Percentiles rank a stretch among this genome's conserved stretches.
Evolutionary conservation across 2,113 vertebrate species (phyloP).

Genomic region (Shinisaurus crocodilurus): DNA sequence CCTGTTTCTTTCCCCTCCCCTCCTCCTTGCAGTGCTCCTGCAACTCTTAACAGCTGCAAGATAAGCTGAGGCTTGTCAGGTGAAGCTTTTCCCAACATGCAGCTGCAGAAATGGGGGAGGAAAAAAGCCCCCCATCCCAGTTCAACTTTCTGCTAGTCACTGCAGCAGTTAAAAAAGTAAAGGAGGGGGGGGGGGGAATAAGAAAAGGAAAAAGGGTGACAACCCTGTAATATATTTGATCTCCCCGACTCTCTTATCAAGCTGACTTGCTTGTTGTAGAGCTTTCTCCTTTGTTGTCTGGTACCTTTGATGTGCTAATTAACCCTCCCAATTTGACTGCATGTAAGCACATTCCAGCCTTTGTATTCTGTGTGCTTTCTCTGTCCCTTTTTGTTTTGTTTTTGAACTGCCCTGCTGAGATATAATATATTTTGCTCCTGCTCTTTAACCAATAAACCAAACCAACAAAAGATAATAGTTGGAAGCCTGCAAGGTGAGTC

Average conservation of each 20-base stretch:
- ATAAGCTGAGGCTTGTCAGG: neutral
- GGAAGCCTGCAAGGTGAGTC: neutral
- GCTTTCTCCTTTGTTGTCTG: constrained; percentile 30
- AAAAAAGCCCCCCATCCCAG: neutral
- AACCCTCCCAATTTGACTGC: constrained; percentile 27
- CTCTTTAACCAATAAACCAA: constrained; percentile 1
- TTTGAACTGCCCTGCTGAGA: constrained; percentile 24
- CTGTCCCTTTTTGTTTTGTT: neutral
- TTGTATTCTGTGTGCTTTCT: neutral
- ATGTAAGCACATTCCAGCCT: constrained; percentile 35
- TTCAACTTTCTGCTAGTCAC: neutral
- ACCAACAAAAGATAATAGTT: constrained; percentile 16
- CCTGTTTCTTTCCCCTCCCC: neutral
- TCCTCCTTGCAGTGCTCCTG: neutral
- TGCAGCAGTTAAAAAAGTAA: neutral
- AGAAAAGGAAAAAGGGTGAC: neutral
- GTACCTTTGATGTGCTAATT: constrained; percentile 43
- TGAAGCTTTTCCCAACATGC: neutral
- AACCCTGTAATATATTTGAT: constrained; percentile 8
- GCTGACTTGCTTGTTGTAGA: constrained; percentile 20
- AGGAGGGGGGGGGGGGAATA: too few species aligned
- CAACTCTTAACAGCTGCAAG: neutral
- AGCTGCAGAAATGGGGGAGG: too few species aligned
- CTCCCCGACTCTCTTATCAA: constrained; percentile 17
- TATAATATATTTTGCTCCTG: constrained; percentile 17